These are phyloP conservation scores for Marronus borbonicus DNA, from an alignment of 2,888 invertebrate genomes.

Conservation along the genomic window DNA sequence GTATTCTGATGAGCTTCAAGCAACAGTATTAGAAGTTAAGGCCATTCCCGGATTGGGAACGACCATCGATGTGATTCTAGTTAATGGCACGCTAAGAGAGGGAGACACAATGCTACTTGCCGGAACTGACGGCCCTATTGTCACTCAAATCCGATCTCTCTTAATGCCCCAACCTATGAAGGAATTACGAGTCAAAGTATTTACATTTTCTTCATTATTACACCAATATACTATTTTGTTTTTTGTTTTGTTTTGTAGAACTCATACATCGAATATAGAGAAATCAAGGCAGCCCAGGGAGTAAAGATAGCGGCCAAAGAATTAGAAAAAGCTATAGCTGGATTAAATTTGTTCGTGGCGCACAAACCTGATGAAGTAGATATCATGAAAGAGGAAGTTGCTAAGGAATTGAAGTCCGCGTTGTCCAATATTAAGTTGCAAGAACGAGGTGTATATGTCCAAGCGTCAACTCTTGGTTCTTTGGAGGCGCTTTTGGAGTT, in stretches of 20 bases:
- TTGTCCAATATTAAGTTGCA: slow-evolving; percentile 93
- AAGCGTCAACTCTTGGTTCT: slow-evolving; percentile 99
- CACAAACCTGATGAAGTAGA: slow-evolving; percentile 96
- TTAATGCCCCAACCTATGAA: slow-evolving; percentile 99
- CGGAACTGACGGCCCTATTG: slow-evolving; percentile 98
- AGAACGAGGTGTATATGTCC: slow-evolving; percentile 97
- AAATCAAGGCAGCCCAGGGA: slow-evolving; percentile 96
- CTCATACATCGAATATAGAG: slow-evolving; percentile 94
- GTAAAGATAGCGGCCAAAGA: slow-evolving; percentile 99
- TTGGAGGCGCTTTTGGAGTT: slow-evolving; percentile 97
- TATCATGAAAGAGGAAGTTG: slow-evolving; percentile 87
- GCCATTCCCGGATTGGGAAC: slow-evolving; percentile 97
- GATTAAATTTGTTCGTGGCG: slow-evolving; percentile 93
- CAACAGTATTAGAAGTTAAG: slow-evolving; percentile 91
- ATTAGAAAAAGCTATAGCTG: slow-evolving; percentile 97
- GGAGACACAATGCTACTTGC: slow-evolving; percentile 96
- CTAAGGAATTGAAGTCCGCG: slow-evolving; percentile 89
- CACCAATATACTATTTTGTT: slow-evolving; percentile 13
- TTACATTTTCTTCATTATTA: slow-evolving; percentile 18
- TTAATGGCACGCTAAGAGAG: slow-evolving; percentile 95
- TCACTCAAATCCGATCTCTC: slow-evolving; percentile 96
- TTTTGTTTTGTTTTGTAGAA: slow-evolving; percentile 72
- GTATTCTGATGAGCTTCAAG: slow-evolving; percentile 94
- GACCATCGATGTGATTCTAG: slow-evolving; percentile 98
- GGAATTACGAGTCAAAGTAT: slow-evolving; percentile 95